Evolutionary conservation across 2,113 vertebrate genomes (phyloP).

Genomic region (Balaeniceps rex): DNA sequence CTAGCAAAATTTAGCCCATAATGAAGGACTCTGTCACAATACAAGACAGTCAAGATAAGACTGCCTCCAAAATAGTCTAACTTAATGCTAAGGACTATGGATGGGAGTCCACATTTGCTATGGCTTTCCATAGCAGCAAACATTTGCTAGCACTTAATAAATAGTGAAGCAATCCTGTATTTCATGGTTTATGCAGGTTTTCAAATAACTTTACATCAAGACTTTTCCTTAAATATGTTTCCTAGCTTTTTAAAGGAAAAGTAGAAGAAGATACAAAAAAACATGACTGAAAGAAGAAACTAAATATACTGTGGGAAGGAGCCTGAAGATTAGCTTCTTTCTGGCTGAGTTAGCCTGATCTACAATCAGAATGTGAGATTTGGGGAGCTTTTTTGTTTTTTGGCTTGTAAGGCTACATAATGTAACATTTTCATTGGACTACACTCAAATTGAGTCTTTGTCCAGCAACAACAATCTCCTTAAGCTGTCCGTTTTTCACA

Average conservation of each 20-base stretch:
- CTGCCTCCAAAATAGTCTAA: background rate
- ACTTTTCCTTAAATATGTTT: background rate
- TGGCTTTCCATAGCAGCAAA: background rate
- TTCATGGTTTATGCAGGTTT: background rate
- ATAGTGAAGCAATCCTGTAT: background rate
- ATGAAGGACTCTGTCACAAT: background rate
- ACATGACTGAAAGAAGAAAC: background rate
- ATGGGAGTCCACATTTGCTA: background rate
- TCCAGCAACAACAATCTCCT: slow-evolving; percentile 27
- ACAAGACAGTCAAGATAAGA: background rate
- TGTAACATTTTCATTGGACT: slow-evolving; percentile 41
- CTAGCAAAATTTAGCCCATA: background rate
- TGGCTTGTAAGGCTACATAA: background rate
- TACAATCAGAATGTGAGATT: background rate
- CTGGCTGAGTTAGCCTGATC: background rate
- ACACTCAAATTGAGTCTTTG: background rate
- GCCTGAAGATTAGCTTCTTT: background rate
- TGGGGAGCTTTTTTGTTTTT: background rate
- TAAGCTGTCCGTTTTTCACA: background rate
- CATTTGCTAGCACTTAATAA: background rate
- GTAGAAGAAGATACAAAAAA: background rate
- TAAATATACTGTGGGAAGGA: background rate
- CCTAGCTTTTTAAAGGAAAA: background rate
- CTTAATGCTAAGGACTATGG: background rate
- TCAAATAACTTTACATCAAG: background rate